Evolutionary conservation across 92 coral and sea anemone genomes (phyloP), one percentile per base, ranked within the genome.

Genomic region (Epizoanthus ramosus): DNA sequence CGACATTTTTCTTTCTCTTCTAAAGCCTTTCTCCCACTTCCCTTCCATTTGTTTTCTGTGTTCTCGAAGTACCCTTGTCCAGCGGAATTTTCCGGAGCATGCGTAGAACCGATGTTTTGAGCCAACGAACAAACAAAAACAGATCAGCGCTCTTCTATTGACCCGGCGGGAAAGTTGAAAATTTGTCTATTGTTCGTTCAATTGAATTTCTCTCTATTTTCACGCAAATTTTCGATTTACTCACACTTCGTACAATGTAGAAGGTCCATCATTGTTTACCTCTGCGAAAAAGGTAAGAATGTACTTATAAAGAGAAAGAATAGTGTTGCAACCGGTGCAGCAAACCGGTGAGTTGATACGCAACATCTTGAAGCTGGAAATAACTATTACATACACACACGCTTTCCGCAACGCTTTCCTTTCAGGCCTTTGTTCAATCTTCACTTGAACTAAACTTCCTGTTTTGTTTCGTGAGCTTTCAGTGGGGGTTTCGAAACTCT

Each of bases 121-220:
- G 71, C 71, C 71, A 19, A 14, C 71, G 82, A 60, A 21, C 68
- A 77, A 10, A 61, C 9, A 28, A 63, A 60, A 43, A 63, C 21
- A 8, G 16, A 6, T 77, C 82, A 77, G 82, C 82, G 71, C 14
- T 5, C 82, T 43, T 37, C 71, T 15, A 33, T 41, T 5, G 57
- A 35, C 58, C 50, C 82, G 82, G 82, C 82, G 82, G 82, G 82
- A 77, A 77, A 77, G 82, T 77, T 77, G 82, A 77, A 77, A 77
- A 19, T 59, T 39, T 77, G 71, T 68, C 17, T 43, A 77, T 77
- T 77, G 82, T 77, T 74, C 28, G 45, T 8, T 5, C 1, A 28
- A 28, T 28, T 28, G 23, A 53, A 23, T 28, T 75, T 75, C 63
- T 39, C 59, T 39, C 50, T 21, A 75, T 77, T 37, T 41, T 77